Base-by-base conservation (phyloP, 2,888 invertebrate species). In the Candidula unifasciata region DNA sequence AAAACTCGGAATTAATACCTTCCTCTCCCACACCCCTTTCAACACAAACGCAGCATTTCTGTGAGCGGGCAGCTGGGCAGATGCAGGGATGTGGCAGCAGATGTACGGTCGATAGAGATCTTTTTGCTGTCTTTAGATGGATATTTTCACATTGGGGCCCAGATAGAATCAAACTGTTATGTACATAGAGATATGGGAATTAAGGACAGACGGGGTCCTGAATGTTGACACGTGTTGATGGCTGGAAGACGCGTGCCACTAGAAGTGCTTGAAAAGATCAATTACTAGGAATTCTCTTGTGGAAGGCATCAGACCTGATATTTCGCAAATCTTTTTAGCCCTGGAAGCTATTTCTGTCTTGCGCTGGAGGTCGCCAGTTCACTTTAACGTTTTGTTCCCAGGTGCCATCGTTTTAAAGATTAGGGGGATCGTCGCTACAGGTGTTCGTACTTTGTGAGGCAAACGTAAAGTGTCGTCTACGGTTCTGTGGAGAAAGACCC, bases 91-190 rank as follows among this genome's bases (percentile, higher is more conserved):
- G n/a, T 44, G 44, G n/a, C n/a, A 73, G 73, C 73, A 73, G 73
- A 73, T n/a, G 73, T 2, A 24, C 73, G 73, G 73, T 73, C 73
- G 73, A 73, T 73, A 73, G 44, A 44, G 21, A 13, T 44, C 24
- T 73, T 27, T 13, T 73, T 37, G n/a, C 44, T n/a, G 60, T 60
- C 27, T 44, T 52, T n/a, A 44, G 27, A 44, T n/a, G 0, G 73
- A n/a, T 44, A 73, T n/a, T 13, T 44, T 73, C 52, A 69, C 24
- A 44, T 44, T 44, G 44, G 33, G 13, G 37, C 44, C 73, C 73
- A 73, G 44, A 73, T 73, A 73, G 73, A 73, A 73, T 73, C 13
- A 73, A 73, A 44, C 73, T 73, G 73, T n/a, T 73, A 27, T 73
- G 52, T 44, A 44, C 73, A 73, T 44, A 0, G 6, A 27, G 44